These are phyloP conservation scores for Junonia oenone DNA, from an alignment of 2,888 invertebrate genomes.

Conservation along the genomic window DNA sequence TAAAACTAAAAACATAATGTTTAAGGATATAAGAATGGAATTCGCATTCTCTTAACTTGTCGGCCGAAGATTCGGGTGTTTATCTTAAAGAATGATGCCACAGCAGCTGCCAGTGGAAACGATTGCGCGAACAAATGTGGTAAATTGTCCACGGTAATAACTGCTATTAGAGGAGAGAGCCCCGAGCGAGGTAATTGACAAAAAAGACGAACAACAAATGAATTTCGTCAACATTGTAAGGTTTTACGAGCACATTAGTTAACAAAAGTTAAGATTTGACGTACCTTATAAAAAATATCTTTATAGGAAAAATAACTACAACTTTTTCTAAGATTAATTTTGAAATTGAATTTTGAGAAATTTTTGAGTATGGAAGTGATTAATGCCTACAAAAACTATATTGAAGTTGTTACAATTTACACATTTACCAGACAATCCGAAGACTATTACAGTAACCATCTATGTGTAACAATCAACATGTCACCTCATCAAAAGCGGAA, in stretches of 20 bases:
- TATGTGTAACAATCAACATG: constrained; percentile 13
- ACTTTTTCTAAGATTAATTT: no score
- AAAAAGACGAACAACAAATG: constrained; percentile 36
- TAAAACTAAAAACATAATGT: no score
- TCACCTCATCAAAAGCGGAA: constrained; percentile 24
- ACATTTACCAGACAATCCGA: not conserved
- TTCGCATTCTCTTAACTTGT: not conserved
- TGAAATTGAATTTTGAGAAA: no score
- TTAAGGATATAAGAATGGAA: no score
- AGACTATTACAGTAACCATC: not conserved
- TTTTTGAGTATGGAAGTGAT: no score
- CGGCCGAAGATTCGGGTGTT: not conserved
- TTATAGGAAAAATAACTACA: no score
- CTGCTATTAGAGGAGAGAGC: constrained; percentile 47
- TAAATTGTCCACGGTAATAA: constrained; percentile 52
- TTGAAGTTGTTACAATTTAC: not conserved
- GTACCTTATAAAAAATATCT: not conserved
- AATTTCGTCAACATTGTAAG: constrained; percentile 6
- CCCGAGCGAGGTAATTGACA: constrained; percentile 33
- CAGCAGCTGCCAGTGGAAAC: constrained; percentile 32
- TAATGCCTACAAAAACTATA: no score
- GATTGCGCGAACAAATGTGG: constrained; percentile 46
- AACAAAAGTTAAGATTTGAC: not conserved
- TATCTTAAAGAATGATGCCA: constrained; percentile 29
- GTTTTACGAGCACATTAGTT: not conserved